Percentiles rank a stretch among this genome's conserved stretches.
Evolutionary conservation across 2,797 vertebrate genomes (phyloP).

Genomic region (Spinus olivaceus): DNA sequence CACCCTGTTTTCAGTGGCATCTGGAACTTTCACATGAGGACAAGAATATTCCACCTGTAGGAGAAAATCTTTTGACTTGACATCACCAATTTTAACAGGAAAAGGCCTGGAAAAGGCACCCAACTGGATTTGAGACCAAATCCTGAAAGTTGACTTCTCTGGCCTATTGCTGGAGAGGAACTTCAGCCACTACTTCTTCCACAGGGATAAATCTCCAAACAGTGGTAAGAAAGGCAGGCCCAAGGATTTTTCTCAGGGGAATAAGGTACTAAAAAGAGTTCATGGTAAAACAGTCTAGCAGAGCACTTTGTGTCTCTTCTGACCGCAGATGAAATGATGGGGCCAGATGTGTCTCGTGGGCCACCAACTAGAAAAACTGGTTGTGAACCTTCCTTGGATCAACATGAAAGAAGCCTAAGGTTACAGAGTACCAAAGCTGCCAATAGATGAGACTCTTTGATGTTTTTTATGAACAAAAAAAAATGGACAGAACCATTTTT

Average conservation of each 20-base stretch:
- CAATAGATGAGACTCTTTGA: conserved; percentile 65
- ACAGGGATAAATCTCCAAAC: background rate
- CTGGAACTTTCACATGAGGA: background rate
- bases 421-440: conserved; percentile 64
- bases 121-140: background rate
- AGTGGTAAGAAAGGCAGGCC: conserved; percentile 29
- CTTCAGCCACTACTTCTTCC: background rate
- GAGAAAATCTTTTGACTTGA: background rate
- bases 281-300: conserved; percentile 65
- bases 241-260: conserved; percentile 42
- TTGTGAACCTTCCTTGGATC: conserved; percentile 70
- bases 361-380: conserved; percentile 36
- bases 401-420: conserved; percentile 71
- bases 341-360: conserved; percentile 56
- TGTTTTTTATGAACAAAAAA: conserved; percentile 52
- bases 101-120: background rate
- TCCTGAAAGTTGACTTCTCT: background rate
- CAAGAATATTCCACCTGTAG: background rate
- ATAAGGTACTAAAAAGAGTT: conserved; percentile 53
- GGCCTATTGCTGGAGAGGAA: background rate
- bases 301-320: conserved; percentile 53
- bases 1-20: background rate
- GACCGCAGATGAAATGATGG: conserved; percentile 61
- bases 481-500: conserved; percentile 24
- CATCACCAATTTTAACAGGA: background rate